Evolutionary conservation across 1,140 invertebrate species (phyloP), one percentile per base, ranked within the genome.

Genomic region (Octopus bimaculoides): DNA sequence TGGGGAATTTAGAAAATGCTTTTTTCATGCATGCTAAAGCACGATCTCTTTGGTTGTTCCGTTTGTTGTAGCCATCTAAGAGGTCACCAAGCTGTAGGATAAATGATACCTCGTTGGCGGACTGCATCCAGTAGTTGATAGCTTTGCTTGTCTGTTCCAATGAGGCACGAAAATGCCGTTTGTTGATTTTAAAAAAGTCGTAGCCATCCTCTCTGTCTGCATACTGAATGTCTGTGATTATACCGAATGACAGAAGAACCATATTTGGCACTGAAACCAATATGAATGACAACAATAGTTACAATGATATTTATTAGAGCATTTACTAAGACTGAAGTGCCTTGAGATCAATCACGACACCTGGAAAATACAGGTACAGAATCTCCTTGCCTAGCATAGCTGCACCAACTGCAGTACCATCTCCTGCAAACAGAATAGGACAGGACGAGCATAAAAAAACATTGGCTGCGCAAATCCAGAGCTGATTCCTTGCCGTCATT

Each of bases 141-240:
- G 89, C 89, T 66, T 85, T 82, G 54, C 85, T 81, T 17, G 89
- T 79, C 10, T 88, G 85, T 69, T 84, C 80, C 53, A 90, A 78
- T 3, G 89, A 82, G 80, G 84, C 84, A 79, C 90, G 81, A 79
- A 90, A 91, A 79, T 85, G 89, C 52, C 88, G 55, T 74, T 79
- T 73, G 17, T 84, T 79, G n/a, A 86, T 88, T 75, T 85, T 85
- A 17, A 75, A 77, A 52, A 83, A 88, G 82, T 90, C 86, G 41
- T 83, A 82, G 6, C 87, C 87, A 82, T 90, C 85, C 66, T 89
- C 87, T 71, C 81, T 80, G 80, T 91, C 88, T 52, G 88, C 89
- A 84, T 90, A 90, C 69, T 91, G 90, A 3, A 90, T 84, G 85
- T 91, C 90, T 17, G 89, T 84, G 17, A 91, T 80, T 12, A 90